Evolutionary conservation across 1,140 invertebrate species (phyloP).

Genomic region (Dolichoris vasculosae): DNA sequence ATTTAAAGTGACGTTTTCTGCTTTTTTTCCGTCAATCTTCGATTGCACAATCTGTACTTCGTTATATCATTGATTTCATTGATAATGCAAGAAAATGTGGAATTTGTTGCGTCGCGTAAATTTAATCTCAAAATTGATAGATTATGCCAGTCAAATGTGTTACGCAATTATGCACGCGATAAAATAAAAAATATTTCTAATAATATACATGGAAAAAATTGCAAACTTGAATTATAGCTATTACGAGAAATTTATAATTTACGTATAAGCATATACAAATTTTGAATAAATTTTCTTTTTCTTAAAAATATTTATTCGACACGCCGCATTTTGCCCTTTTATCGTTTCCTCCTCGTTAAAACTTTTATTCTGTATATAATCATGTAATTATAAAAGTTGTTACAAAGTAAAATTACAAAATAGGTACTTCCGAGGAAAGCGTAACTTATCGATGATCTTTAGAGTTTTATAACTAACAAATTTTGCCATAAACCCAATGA

Average conservation of each 20-base stretch:
- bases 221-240: too few relatives aligned
- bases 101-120: not conserved
- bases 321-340: too few relatives aligned
- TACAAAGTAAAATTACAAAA: not conserved
- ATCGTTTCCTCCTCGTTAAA: not conserved
- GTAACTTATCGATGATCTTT: not conserved
- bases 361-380: not conserved
- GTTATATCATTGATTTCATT: not conserved
- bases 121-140: not conserved
- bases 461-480: not conserved
- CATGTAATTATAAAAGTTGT: not conserved
- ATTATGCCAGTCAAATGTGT: not conserved
- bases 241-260: too few relatives aligned
- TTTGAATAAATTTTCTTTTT: too few relatives aligned
- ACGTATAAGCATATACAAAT: too few relatives aligned
- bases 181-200: not conserved
- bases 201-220: not conserved
- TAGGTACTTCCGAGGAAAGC: not conserved
- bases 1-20: not conserved
- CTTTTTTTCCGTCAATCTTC: not conserved
- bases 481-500: too few relatives aligned
- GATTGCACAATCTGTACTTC: not conserved
- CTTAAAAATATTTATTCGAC: not conserved
- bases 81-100: slow-evolving; percentile 4
- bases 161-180: not conserved